Base-by-base conservation (phyloP, 2,797 vertebrate genomes). In the Limosa lapponica region DNA sequence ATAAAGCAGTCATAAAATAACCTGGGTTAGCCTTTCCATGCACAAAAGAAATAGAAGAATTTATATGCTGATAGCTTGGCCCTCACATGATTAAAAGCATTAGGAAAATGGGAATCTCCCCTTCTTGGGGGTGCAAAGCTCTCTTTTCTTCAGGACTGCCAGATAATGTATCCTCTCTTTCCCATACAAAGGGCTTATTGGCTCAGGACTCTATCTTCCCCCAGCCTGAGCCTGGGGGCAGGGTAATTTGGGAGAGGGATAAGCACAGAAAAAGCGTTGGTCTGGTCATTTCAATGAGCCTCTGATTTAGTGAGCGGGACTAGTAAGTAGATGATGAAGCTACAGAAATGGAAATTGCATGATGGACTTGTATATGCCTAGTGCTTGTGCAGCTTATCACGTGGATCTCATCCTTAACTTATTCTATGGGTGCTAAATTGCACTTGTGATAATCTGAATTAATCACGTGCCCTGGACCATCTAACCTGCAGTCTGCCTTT, bases 211-310 rank as follows among this genome's bases (percentile, higher is more conserved):
- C 93, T 93, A 93, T 96, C 85, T 91, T 93, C 59, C 55, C 83
- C 66, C 65, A 82, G 74, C 90, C 88, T 58, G 86, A 95, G 95
- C 95, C 95, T 80, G 74, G 77, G 82, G 96, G 93, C 88, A 96
- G 95, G 78, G 81, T 91, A 94, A 96, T 97, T 94, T 95, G 90
- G 95, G 92, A 69, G 48, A 84, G 90, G 93, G 95, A 95, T 97
- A 96, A 97, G 90, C 93, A 11, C 0, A 77, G 89, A 81, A 73
- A 95, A 89, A 96, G 66, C 66, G 0, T 14, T 23, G 67, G 73
- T 59, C 69, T 91, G 92, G 83, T 92, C 88, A 92, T 93, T 95
- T 93, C 90, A 90, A 41, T 8, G 77, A 95, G 94, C 32, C 70
- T 84, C 73, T 69, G 90, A 82, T 88, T 81, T 66, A 32, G 43